Evolutionary conservation across 64 coral and sea anemone species (phyloP), one percentile per base, ranked within the genome.

Genomic region (Orbicella faveolata): DNA sequence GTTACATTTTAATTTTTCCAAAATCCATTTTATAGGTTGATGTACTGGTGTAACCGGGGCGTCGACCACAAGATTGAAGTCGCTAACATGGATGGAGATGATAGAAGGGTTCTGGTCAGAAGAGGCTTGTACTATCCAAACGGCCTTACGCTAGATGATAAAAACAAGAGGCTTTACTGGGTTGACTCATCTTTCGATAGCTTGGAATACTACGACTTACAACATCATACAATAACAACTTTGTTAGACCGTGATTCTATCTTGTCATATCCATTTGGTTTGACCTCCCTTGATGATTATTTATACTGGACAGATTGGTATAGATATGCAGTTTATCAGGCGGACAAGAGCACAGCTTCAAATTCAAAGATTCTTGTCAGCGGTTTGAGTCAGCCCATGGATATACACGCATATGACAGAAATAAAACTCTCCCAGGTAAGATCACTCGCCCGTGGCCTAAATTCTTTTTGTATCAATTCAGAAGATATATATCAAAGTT

Each of bases 301-400:
- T 19, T 92, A 66, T 92, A 92, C 61, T 92, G 90, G 90, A 92
- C 90, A 9, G 90, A 78, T n/a, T 79, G 90, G 82, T 64, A n/a
- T 57, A 62, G 39, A 6, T 34, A 74, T 21, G 75, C 73, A 35
- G 61, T 86, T n/a, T 87, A 78, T 34, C 54, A 35, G 19, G 82
- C 83, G 0, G 66, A 78, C 21, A 92, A 78, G 63, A 35, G 36
- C 70, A 55, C 11, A 9, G 54, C 70, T 34, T 12, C 41, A 0
- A 59, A 92, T 54, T 17, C 52, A 2, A 79, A 37, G 61, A 52
- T 69, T 36, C 34, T 79, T n/a, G 0, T 87, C 5, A 55, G 25
- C 0, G 74, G 74, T 6, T 23, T 92, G 9, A 73, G 23, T 19
- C 65, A 41, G 66, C 90, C 90, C 15, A 92, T 87, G 82, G 90